Conservation (phyloP, 2,797 vertebrate genomes). For the Spinus olivaceus region DNA sequence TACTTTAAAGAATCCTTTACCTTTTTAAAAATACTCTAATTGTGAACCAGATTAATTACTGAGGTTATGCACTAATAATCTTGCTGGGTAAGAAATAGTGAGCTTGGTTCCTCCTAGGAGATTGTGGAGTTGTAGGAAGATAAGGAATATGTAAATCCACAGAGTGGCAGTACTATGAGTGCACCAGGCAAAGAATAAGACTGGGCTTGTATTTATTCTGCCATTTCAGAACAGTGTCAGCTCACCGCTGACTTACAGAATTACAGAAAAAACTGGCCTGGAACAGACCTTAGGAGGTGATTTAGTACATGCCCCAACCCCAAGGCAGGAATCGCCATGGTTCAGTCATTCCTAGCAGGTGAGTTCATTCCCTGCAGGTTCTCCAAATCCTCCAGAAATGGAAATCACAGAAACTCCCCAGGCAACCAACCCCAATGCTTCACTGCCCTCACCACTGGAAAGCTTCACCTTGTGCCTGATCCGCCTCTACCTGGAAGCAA, state of each 20-base stretch:
- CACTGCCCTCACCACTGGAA: not conserved
- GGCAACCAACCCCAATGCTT: not conserved
- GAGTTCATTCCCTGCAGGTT: not conserved
- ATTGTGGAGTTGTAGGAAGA: not conserved
- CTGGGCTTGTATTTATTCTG: not conserved
- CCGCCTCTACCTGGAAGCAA: not conserved
- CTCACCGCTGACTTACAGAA: not conserved
- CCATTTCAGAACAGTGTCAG: not conserved
- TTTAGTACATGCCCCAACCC: not conserved
- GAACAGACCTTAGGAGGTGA: constrained; percentile 5
- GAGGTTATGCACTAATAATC: not conserved
- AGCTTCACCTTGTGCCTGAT: not conserved
- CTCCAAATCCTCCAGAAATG: constrained; percentile 20
- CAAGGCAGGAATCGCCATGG: not conserved
- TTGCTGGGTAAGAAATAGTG: not conserved
- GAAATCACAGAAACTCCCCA: not conserved
- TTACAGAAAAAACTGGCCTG: not conserved
- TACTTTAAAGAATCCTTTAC: not conserved
- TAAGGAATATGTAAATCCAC: not conserved
- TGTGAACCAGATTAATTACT: not conserved
- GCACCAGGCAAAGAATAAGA: not conserved
- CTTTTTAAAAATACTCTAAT: not conserved
- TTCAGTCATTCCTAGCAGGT: constrained; percentile 15
- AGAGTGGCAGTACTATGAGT: not conserved
- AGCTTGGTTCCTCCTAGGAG: not conserved